Evolutionary conservation across 37 sponge, comb jelly and placozoan species (phyloP), one percentile per base, ranked within the genome.

Genomic region (Beroe forskalii): DNA sequence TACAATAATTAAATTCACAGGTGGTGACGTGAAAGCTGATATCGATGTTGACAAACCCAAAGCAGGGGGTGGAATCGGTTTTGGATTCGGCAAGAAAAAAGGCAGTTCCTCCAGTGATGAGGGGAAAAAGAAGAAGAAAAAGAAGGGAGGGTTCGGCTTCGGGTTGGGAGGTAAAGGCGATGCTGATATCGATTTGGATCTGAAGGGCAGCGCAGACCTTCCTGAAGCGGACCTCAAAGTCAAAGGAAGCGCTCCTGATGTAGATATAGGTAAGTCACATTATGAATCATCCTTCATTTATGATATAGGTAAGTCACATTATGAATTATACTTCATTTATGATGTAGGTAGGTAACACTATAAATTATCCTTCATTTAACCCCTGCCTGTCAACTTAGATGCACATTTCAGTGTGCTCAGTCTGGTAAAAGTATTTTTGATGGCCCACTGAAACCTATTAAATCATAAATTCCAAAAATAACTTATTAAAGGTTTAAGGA

Each of bases 111-210:
- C 76, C 3, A 37, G 40, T 37, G 86, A 80, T 27, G 86, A 80
- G 40, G 72, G 38, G 1, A 80, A 80, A 30, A 80, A 80, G 40
- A 80, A 80, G 55, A 80, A 80, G 40, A 80, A 80, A 48, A 80
- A 80, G 86, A 80, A 43, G 40, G 76, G 76, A 23, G 40, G 76
- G 3, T 72, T 72, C 22, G 40, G 40, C 2, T 72, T 72, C 22
- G 40, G 76, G 19, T 38, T 72, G 22, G 66, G 66, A 6, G 66
- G 66, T 27, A 63, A 63, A 63, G 66, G 25, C 3, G 66, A 63
- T 23, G 66, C 66, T 63, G 66, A 63, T 63, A 23, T 63, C 30
- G 76, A 72, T 22, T 8, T 72, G 40, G 31, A 72, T 12, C 55
- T 44, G 24, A 80, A 80, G 48, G 44, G 44, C 22, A 37, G 40